phyloP scores from a whole-genome alignment of 2,113 vertebrate genomes.

The Cranoglanis bouderius region DNA sequence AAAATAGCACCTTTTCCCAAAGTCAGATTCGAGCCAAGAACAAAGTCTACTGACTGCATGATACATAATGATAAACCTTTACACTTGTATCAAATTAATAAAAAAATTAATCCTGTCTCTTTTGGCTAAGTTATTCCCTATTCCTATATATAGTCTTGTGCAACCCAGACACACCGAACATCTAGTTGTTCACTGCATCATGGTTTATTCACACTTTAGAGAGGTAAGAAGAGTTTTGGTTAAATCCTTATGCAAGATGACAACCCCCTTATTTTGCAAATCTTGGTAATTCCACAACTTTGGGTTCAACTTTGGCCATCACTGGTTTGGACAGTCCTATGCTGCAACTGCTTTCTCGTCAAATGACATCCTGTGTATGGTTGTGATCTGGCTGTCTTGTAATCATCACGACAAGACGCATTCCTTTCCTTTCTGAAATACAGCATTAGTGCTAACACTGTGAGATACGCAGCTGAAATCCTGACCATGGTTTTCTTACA shows the following conservation, averaged over 20 bases:
- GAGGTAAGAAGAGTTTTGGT: background rate
- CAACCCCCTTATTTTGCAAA: background rate
- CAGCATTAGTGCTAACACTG: background rate
- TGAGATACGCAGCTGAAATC: conserved; percentile 5
- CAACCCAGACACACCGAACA: background rate
- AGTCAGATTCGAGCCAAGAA: conserved; percentile 32
- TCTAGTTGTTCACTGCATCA: background rate
- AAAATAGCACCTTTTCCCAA: background rate
- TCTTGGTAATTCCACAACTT: background rate
- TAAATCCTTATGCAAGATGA: background rate
- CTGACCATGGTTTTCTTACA: background rate
- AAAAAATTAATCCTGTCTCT: background rate
- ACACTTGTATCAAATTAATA: background rate
- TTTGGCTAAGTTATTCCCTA: background rate
- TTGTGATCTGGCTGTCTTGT: background rate
- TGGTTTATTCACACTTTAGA: background rate
- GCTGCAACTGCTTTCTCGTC: conserved; percentile 1
- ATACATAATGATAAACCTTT: background rate
- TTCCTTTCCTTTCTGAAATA: conserved; percentile 28
- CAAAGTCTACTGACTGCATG: background rate
- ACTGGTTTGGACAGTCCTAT: background rate
- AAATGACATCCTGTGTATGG: background rate
- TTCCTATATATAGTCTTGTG: background rate
- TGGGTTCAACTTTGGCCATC: background rate
- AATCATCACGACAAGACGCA: background rate